Evolutionary conservation across 1,140 invertebrate species (phyloP), one percentile per base, ranked within the genome.

Genomic region (Heliconius melpomene): DNA sequence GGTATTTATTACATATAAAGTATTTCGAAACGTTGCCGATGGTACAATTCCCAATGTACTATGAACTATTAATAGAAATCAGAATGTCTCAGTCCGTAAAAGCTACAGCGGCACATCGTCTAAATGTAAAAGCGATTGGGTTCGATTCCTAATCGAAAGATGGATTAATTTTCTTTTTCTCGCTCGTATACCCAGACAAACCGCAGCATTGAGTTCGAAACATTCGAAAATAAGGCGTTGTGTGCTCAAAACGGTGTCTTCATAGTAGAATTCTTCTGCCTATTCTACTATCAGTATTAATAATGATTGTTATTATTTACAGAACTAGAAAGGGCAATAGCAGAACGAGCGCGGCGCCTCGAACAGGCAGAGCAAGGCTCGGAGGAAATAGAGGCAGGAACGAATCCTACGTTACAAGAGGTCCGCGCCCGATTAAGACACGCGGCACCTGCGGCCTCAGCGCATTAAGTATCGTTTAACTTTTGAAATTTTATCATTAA

Each of bases 311-410:
- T 82, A 7, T 74, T 52, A 16, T 78, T 94, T 94, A 32, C 91
- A 95, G 94, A 95, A 82, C 82, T 95, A 75, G 94, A 94, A 79
- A 90, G 93, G 72, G 94, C 93, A 9, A 94, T 95, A 86, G 93
- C 93, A 11, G 94, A 95, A 78, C 87, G 94, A n/a, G 94, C 94
- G 8, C 87, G 89, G 16, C 89, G 94, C 20, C 79, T 94, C 23
- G 94, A 94, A 78, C 89, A 90, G 77, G 93, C 92, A 3, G 91
- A 92, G 74, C 90, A 92, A 40, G 85, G 72, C 8, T 75, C 86
- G 2, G 86, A 88, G 70, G 88, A 87, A 80, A 81, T 85, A 9
- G 91, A 94, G 74, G 83, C 92, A 7, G 94, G 90, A 18, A 92
- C 93, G 23, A 94, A 94, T 77, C 91, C 94, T 29, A 89, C 90